Percentiles rank a stretch among this genome's conserved stretches.
These are phyloP conservation scores for Mantis religiosa DNA, from an alignment of 2,888 invertebrate species.

Conservation along the genomic window DNA sequence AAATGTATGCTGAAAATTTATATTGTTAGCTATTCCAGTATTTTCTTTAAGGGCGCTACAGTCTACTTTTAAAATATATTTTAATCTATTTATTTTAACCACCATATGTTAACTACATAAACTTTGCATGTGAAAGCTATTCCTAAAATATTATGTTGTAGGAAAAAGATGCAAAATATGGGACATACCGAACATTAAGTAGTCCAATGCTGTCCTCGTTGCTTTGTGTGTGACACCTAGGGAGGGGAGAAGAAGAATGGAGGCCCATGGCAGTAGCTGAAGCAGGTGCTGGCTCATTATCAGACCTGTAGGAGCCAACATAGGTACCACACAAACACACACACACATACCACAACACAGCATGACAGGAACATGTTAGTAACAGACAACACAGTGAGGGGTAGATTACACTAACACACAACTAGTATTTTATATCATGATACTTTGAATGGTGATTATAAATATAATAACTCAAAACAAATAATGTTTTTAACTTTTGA, in stretches of 20 bases:
- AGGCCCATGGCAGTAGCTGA: neutral
- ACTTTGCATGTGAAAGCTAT: neutral
- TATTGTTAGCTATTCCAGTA: no score
- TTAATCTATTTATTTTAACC: no score
- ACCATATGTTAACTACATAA: no score
- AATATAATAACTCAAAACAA: neutral
- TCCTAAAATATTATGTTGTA: neutral
- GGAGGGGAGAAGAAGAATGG: neutral
- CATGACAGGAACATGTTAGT: neutral
- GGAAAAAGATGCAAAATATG: neutral
- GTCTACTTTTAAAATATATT: no score
- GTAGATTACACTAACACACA: neutral
- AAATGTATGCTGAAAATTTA: no score
- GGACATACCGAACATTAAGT: constrained; percentile 22
- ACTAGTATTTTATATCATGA: neutral
- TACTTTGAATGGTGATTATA: neutral
- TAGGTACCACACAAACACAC: neutral
- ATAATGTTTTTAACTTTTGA: neutral
- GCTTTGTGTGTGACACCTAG: neutral
- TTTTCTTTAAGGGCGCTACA: no score
- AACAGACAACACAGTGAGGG: neutral
- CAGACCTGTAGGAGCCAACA: neutral
- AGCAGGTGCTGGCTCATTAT: neutral
- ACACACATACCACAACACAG: neutral
- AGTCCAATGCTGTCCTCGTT: constrained; percentile 16